Conservation (phyloP, 2,797 vertebrate genomes). For the Coluber constrictor region DNA sequence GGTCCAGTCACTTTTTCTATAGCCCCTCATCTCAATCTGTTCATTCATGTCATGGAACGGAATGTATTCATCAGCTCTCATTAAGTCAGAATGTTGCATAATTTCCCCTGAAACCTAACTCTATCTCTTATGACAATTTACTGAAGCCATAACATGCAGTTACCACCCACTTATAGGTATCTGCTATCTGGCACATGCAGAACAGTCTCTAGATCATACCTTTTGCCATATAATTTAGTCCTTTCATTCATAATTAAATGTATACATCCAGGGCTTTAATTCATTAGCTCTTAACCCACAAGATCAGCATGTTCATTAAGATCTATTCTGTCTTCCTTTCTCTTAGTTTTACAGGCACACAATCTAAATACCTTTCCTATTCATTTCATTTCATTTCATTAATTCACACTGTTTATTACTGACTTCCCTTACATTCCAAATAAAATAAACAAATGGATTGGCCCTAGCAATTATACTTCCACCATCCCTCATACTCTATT, state of each 20-base stretch:
- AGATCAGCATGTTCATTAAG: background rate
- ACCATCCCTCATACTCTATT: background rate
- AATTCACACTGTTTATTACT: background rate
- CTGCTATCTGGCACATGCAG: background rate
- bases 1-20: background rate
- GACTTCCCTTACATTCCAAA: background rate
- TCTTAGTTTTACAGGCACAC: background rate
- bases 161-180: background rate
- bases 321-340: background rate
- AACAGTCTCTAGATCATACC: background rate
- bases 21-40: background rate
- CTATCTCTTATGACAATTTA: background rate
- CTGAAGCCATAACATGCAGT: background rate
- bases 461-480: background rate
- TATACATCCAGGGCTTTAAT: background rate
- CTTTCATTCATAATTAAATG: background rate
- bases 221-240: background rate
- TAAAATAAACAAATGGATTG: background rate
- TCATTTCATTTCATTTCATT: background rate
- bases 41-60: background rate
- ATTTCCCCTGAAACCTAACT: background rate
- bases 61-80: background rate
- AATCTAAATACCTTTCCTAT: background rate
- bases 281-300: background rate
- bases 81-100: background rate